phyloP scores from a whole-genome alignment of 2,888 invertebrate genomes.

The Argyresthia albistria region DNA sequence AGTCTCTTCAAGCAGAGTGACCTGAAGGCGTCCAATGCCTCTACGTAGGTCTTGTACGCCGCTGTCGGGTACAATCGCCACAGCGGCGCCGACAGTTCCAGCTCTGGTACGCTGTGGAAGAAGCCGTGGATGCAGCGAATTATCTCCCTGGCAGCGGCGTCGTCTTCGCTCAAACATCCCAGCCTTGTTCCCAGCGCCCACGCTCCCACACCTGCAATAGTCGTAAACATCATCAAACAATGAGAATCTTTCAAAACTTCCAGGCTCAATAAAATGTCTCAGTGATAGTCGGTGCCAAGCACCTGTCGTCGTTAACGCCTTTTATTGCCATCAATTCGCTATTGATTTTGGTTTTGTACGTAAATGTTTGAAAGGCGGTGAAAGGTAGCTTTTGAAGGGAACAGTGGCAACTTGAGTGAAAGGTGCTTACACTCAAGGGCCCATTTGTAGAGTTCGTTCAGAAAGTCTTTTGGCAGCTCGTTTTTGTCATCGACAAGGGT shows the following conservation, averaged over 20 bases:
- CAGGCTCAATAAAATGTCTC: neutral
- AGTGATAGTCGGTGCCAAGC: conserved; percentile 3
- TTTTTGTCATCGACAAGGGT: conserved; percentile 68
- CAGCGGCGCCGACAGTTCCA: conserved; percentile 81
- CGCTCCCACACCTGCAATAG: conserved; percentile 79
- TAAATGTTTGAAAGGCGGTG: neutral
- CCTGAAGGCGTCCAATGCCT: conserved; percentile 80
- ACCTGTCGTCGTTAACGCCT: neutral
- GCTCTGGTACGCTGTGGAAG: conserved; percentile 82
- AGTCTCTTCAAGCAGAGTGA: conserved; percentile 63
- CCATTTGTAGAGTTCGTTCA: conserved; percentile 84
- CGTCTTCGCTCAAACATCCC: conserved; percentile 79
- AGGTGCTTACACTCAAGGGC: conserved; percentile 82
- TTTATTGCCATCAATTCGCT: conserved; percentile 2
- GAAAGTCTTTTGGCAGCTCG: conserved; percentile 78
- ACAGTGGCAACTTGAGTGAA: conserved; percentile 6
- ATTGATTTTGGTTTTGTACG: neutral
- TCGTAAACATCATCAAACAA: conserved; percentile 1
- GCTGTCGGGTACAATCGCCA: conserved; percentile 82
- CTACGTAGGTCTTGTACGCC: conserved; percentile 79
- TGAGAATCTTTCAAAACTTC: neutral
- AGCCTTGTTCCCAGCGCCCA: conserved; percentile 87
- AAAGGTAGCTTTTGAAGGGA: neutral
- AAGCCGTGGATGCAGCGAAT: conserved; percentile 83
- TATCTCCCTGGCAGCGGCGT: conserved; percentile 81